Conservation (phyloP, 2,888 invertebrate species). For the Tiphia femorata region DNA sequence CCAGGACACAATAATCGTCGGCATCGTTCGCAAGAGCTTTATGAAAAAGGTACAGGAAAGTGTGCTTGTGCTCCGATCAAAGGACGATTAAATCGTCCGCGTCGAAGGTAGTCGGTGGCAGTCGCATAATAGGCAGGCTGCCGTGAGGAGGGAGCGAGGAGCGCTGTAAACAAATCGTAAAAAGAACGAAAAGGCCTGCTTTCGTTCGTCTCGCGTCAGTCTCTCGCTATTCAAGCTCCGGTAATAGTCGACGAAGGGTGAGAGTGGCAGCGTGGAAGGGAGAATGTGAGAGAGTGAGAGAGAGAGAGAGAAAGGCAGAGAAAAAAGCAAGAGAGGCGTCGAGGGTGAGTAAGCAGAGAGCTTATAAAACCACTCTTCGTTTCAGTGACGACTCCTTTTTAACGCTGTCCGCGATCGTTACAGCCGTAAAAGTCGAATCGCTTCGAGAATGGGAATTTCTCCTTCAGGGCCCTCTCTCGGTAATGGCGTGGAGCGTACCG, state of each 20-base stretch:
- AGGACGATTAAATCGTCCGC: slow-evolving; percentile 42
- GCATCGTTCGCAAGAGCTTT: too few species aligned
- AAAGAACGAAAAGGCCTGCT: slow-evolving; percentile 42
- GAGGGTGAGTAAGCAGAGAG: slow-evolving; percentile 28
- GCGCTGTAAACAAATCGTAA: slow-evolving; percentile 67
- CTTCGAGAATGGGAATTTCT: slow-evolving; percentile 41
- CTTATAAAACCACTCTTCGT: slow-evolving; percentile 57
- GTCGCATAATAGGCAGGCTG: slow-evolving; percentile 42
- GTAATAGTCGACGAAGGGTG: slow-evolving; percentile 36
- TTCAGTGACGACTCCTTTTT: slow-evolving; percentile 52
- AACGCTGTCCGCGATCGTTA: slow-evolving; percentile 45
- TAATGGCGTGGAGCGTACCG: too few species aligned
- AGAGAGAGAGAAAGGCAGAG: background rate
- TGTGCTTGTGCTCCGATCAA: slow-evolving; percentile 18
- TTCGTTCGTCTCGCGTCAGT: slow-evolving; percentile 33
- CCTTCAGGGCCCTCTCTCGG: slow-evolving; percentile 20
- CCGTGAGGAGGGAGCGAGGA: slow-evolving; percentile 25
- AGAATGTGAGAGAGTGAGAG: too few species aligned
- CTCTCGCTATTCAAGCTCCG: slow-evolving; percentile 43
- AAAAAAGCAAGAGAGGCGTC: background rate
- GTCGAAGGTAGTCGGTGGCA: slow-evolving; percentile 43
- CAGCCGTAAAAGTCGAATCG: slow-evolving; percentile 46
- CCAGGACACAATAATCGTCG: too few species aligned
- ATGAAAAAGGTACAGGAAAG: background rate
- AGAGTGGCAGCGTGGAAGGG: slow-evolving; percentile 2